These are phyloP conservation scores for Microplitis mediator DNA, from an alignment of 1,140 invertebrate species.

Conservation along the genomic window DNA sequence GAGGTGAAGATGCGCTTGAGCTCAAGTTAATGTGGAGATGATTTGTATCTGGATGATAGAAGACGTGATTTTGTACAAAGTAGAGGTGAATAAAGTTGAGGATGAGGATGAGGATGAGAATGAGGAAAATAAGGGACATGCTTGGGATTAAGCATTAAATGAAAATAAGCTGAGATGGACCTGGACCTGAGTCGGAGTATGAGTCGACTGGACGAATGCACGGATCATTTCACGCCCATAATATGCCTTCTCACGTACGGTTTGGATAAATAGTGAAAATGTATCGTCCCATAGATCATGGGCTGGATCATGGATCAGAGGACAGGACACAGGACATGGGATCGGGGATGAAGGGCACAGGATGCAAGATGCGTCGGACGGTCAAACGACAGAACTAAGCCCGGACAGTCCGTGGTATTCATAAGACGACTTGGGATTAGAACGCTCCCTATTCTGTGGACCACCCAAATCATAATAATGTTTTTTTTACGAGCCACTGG, in stretches of 20 bases:
- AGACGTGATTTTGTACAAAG: neutral
- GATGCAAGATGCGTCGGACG: neutral
- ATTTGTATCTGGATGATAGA: too few relatives aligned
- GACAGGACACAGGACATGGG: too few relatives aligned
- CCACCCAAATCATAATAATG: conserved; percentile 41
- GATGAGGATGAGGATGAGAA: neutral
- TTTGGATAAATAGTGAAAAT: conserved; percentile 25
- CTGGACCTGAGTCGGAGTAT: too few relatives aligned
- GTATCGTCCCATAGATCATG: neutral
- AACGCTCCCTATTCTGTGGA: conserved; percentile 34
- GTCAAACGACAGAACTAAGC: conserved; percentile 22
- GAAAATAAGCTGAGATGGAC: too few relatives aligned
- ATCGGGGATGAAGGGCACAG: conserved; percentile 31
- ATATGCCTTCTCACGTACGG: conserved; percentile 40
- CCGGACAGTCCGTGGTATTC: conserved; percentile 46
- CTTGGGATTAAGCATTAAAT: too few relatives aligned
- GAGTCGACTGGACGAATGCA: conserved; percentile 43
- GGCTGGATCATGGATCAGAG: conserved; percentile 2
- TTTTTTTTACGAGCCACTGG: too few relatives aligned
- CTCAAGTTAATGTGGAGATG: too few relatives aligned
- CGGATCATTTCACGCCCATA: conserved; percentile 48
- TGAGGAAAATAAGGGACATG: too few relatives aligned
- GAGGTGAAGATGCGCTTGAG: too few relatives aligned
- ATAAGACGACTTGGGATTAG: conserved; percentile 52
- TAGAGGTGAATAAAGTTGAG: conserved; percentile 2